Evolutionary conservation across 2,888 invertebrate species (phyloP), one percentile per base, ranked within the genome.

Genomic region (Mythimna vitellina): DNA sequence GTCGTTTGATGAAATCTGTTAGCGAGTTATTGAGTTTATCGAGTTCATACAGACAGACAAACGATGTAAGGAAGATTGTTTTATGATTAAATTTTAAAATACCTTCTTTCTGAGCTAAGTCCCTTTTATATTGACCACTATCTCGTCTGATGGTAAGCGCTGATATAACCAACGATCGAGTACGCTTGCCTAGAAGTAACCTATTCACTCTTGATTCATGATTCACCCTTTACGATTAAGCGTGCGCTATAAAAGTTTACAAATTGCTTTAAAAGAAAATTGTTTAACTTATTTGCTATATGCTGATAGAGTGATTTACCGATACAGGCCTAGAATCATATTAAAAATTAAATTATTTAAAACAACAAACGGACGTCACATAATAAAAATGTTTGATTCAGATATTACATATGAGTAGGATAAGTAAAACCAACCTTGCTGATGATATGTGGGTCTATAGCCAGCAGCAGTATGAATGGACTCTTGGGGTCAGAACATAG

Each of bases 401-500:
- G 14, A 25, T 56, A 0, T 22, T 2, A 46, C 0, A 25, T 42
- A 20, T 22, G 32, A 35, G 7, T 58, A 25, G 6, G 9, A n/a
- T 1, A 29, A 51, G 38, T 54, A 38, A 2, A 22, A 42, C 49
- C 77, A 76, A 87, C 99, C 97, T 99, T 99, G 84, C 99, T 98
- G 88, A 99, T 99, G 81, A 99, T 99, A 94, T 99, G 99, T 1
- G 99, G 99, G 96, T 99, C 99, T 84, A 99, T 99, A 1, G 99
- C 99, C 85, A 99, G 97, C 80, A 99, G 97, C 75, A 99, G 97
- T 86, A 99, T 99, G 95, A 99, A 99, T 0, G 99, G 99, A 79
- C 99, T 98, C 92, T 98, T 98, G 4, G 98, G 97, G 90, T 99
- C 98, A 20, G 99, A 99, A 93, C 99, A 99, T 65, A 99, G 97